Base-by-base conservation (phyloP, 2,888 invertebrate species). In the Drosophila vallismaia region DNA sequence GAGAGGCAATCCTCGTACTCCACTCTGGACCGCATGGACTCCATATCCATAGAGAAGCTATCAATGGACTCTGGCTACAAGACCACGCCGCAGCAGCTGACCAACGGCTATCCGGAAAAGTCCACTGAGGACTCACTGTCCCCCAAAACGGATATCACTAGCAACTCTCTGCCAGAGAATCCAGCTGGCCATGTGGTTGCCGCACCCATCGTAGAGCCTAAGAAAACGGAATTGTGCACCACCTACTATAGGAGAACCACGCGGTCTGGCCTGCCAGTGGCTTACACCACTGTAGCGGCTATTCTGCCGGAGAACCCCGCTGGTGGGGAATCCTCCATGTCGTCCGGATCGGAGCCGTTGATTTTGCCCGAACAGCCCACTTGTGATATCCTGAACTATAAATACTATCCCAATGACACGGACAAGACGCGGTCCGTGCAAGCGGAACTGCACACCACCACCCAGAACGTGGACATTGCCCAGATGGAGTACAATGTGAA, bases 401-500 rank as follows among this genome's bases (percentile, higher is more conserved):
- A 91, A 67, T 90, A 90, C 64, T 90, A 89, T 74, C 90, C 89
- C 58, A 90, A 89, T 75, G 91, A 89, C 36, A 88, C 88, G 74
- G 90, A 89, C 70, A 90, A 88, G 71, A 89, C 88, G 56, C 79
- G 88, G 45, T 81, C 90, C 40, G 81, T 89, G 38, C 88, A 90
- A 51, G 90, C 90, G 12, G 90, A 90, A 62, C 72, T 90, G 59
- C 90, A 90, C 19, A 89, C 88, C 19, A 89, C 90, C 54, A 89
- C 92, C 4, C 89, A 91, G 54, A 79, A 93, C 7, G 93, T 94
- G 76, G 94, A 94, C 89, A 93, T 95, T 78, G 94, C 94, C 19
- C 93, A 95, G 88, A 95, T 95, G 95, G 95, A 95, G 88, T 95
- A 95, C 86, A 95, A 95, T 89, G 95, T 95, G n/a, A 95, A 95